Conservation (phyloP, 2,888 invertebrate species). For the Leptopilina syphax region DNA sequence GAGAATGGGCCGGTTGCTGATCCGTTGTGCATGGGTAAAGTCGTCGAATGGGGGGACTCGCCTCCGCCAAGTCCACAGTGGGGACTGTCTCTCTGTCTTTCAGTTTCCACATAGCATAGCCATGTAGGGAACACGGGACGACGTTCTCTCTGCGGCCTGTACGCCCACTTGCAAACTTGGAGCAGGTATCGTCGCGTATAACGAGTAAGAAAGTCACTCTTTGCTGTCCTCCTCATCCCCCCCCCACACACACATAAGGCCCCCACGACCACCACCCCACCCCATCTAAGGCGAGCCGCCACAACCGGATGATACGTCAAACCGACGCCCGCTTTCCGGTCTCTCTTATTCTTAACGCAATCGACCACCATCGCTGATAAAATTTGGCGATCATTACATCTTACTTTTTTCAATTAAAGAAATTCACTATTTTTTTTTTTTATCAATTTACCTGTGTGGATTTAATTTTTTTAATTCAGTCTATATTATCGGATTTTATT, state of each 20-base stretch:
- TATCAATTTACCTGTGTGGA: no score
- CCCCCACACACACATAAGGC: conserved; percentile 10
- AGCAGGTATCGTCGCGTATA: conserved; percentile 58
- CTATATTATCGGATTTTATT: no score
- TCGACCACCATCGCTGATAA: conserved; percentile 38
- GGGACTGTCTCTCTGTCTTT: conserved; percentile 67
- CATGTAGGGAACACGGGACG: conserved; percentile 74
- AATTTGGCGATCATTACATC: conserved; percentile 32
- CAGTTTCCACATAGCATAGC: conserved; percentile 75
- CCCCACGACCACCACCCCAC: conserved; percentile 39
- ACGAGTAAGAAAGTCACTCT: conserved; percentile 52
- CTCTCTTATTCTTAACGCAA: conserved; percentile 20
- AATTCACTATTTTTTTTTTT: no score
- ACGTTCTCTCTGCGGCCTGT: conserved; percentile 70
- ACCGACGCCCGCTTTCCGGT: conserved; percentile 45
- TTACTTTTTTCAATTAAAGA: background rate
- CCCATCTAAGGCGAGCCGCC: conserved; percentile 43
- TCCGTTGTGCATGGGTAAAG: conserved; percentile 53
- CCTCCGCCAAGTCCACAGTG: conserved; percentile 63
- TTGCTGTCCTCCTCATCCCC: conserved; percentile 29
- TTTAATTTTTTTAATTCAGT: no score
- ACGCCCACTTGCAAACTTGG: conserved; percentile 65
- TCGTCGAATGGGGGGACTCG: conserved; percentile 62
- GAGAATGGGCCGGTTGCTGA: conserved; percentile 49
- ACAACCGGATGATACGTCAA: conserved; percentile 50